Conservation (phyloP, 2,888 invertebrate species). For the Monopis laevigella region DNA sequence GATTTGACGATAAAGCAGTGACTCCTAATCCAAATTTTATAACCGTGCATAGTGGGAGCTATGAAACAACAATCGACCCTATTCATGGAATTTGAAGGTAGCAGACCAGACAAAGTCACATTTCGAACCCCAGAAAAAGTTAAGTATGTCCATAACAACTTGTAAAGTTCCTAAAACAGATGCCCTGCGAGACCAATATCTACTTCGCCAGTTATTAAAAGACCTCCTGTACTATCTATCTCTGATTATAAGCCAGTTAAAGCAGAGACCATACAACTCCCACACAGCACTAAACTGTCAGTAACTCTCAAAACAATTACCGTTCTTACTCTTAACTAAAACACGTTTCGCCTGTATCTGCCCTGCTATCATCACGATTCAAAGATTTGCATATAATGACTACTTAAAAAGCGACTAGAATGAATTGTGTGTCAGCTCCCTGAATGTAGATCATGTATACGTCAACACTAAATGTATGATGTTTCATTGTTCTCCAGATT, state of each 20-base stretch:
- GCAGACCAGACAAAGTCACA: too few relatives aligned
- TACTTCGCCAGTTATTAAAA: too few relatives aligned
- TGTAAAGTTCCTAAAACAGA: too few relatives aligned
- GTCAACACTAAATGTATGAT: constrained; percentile 34
- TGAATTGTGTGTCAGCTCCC: constrained; percentile 38
- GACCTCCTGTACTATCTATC: too few relatives aligned
- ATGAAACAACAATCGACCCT: too few relatives aligned
- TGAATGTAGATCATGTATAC: constrained; percentile 37
- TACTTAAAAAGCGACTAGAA: constrained; percentile 47
- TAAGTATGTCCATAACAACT: too few relatives aligned
- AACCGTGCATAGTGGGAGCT: too few relatives aligned
- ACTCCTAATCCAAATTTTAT: too few relatives aligned
- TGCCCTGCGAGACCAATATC: too few relatives aligned
- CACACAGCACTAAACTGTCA: constrained; percentile 35
- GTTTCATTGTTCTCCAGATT: constrained; percentile 10
- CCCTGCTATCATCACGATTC: constrained; percentile 41
- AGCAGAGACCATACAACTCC: constrained; percentile 30
- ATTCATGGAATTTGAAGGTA: too few relatives aligned
- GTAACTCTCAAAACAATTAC: constrained; percentile 46
- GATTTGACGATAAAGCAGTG: too few relatives aligned
- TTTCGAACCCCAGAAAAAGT: too few relatives aligned
- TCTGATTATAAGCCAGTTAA: neutral
- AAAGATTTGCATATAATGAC: constrained; percentile 54
- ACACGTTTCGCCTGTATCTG: constrained; percentile 38
- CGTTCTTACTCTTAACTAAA: constrained; percentile 24